Evolutionary conservation across 2,113 vertebrate genomes (phyloP), one percentile per base, ranked within the genome.

Genomic region (Datnioides undecimradiatus): DNA sequence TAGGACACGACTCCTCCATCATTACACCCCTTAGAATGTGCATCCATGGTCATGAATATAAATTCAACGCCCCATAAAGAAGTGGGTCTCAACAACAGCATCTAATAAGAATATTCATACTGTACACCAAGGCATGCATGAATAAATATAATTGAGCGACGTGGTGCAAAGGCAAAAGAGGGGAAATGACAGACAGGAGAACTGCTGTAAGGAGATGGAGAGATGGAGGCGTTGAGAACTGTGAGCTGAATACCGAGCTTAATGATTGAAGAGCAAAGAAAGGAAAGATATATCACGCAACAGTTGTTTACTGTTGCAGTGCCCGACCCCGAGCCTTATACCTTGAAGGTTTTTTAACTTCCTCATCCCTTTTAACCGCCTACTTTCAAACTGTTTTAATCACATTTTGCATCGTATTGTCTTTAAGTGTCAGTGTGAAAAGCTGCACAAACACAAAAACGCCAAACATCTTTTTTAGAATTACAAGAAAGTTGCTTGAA

Each of bases 61-160:
- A 85, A 91, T 73, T 60, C 27, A 79, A 48, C 8, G 19, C 67
- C 63, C 70, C 73, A 71, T 81, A 70, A 84, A 84, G 73, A 67
- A 84, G 83, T 63, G 67, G 31, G 16, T 73, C 72, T 58, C 63
- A 38, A 66, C 74, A 80, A 71, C 43, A 60, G 57, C 64, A n/a
- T 52, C 66, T 83, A 73, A 90, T 83, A 85, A 69, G 83, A 81
- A 86, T 85, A 88, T 88, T 88, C 77, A 81, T 76, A 79, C 80
- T 81, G 79, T 87, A 87, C 67, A 57, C 51, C 38, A 33, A 72
- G 87, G 43, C 68, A 73, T 78, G 87, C 79, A 73, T 84, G 85
- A 88, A 84, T 80, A 81, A 87, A 87, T 88, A 81, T 86, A 86
- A 85, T 67, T 79, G 75, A 84, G 72, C 34, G 40, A 74, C 43